Evolutionary conservation across 1,140 invertebrate species (phyloP), one percentile per base, ranked within the genome.

Genomic region (Leptonema lineaticorne): DNA sequence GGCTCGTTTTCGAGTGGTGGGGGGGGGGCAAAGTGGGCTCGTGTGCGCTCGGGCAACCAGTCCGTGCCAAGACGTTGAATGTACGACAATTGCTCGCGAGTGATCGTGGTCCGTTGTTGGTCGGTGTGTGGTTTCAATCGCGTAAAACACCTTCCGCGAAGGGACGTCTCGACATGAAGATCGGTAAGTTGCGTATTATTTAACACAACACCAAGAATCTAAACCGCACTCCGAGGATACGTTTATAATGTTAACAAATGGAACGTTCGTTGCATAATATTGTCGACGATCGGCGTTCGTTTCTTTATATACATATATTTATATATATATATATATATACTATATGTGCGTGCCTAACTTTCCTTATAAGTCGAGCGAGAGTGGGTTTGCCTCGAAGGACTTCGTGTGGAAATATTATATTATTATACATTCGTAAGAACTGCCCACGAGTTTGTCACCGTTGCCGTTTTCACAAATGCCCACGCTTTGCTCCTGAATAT

Each of bases 61-160:
- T 72, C 70, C 53, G 70, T 28, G 58, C 63, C 50, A 72, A 72
- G 70, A 72, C 70, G 60, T 62, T 69, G 70, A 67, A 65, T 58
- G 64, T 58, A 67, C 67, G 68, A 72, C 67, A 69, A 69, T 57
- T 72, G 58, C 59, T 65, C 67, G 67, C 59, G 63, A 69, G 67
- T 69, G 37, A 69, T 45, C 46, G 70, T 72, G 70, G 70, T 24
- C 20, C 24, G 50, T 22, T 22, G 50, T 18, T 65, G 68, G 65
- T 33, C 62, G 62, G 70, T 59, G 63, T 22, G 16, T 45, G 50
- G 41, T 63, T 26, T 26, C 63, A 69, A 63, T 69, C 67, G 70
- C 70, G 67, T 64, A 45, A 45, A 67, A 37, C 63, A 45, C 53
- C 70, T 58, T 63, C 67, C 67, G 70, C 70, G 70, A 67, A 58